Base-by-base conservation (phyloP, 2,797 vertebrate species). In the Clarias fuscus region DNA sequence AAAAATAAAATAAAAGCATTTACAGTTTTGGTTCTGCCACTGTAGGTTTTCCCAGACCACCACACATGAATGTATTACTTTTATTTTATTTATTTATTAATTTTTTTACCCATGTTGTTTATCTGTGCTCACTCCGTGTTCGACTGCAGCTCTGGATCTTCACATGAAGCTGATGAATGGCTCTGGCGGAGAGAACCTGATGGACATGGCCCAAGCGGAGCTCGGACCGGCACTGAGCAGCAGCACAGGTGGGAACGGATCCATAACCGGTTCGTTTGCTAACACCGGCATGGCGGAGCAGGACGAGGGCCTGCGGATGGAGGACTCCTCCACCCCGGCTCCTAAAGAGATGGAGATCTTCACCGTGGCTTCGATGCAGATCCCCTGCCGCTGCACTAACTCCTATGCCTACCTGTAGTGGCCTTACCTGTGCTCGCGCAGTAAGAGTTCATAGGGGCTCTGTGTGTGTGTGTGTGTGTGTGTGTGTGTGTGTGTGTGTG, bases 181-280 rank as follows among this genome's bases (percentile, higher is more conserved):
- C 79, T 94, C 95, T 88, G 95, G 92, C 85, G 88, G 84, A 79
- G 96, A 97, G 89, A 94, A 96, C 0, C 96, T 95, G 88, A 95
- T 96, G 93, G 97, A 98, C 92, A 96, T 92, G 93, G 97, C 97
- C 96, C 96, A 95, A 91, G 88, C 96, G 94, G 97, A 98, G 91
- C 93, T 94, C 92, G 95, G 96, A 86, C 92, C 96, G 33, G 91
- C 95, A 68, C 92, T 95, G 83, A 88, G 68, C 89, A 95, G 95
- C 95, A 96, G 98, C 95, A 96, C 98, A 99, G 98, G 98, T 99
- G 98, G 98, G 98, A 96, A 95, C 92, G 97, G 96, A 97, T 95
- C 95, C 93, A 96, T 97, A 97, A 96, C 95, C 92, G 97, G 96
- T 96, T 95, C 95, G 92, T 97, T 97, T 96, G 95, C 91, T 92